These are phyloP conservation scores for Prionailurus viverrinus DNA, from an alignment of 2,113 vertebrate species.

Conservation along the genomic window DNA sequence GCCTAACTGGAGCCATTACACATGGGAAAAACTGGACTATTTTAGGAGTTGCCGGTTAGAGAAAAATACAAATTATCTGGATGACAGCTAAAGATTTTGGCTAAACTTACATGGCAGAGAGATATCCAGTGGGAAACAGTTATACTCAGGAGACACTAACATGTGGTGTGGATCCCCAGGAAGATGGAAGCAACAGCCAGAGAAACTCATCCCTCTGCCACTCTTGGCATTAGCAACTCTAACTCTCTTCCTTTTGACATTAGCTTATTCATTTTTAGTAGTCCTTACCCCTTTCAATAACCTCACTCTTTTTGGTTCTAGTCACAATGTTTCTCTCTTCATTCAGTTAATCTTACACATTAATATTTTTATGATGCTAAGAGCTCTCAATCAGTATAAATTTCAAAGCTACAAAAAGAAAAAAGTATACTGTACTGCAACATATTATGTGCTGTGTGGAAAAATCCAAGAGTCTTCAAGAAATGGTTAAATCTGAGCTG, in stretches of 20 bases:
- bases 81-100: not conserved
- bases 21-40: not conserved
- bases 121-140: not conserved
- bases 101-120: not conserved
- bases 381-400: not conserved
- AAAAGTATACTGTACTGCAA: not conserved
- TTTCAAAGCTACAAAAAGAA: constrained; percentile 35
- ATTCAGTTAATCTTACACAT: not conserved
- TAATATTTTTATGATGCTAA: constrained; percentile 27
- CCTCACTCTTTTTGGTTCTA: not conserved
- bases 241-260: not conserved
- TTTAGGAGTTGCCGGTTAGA: not conserved
- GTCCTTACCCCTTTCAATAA: not conserved
- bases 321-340: not conserved
- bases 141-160: not conserved
- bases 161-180: not conserved
- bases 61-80: not conserved
- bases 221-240: not conserved
- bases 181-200: not conserved
- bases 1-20: not conserved
- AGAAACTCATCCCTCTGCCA: not conserved
- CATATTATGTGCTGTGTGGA: not conserved
- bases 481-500: constrained; percentile 48
- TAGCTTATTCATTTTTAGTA: not conserved
- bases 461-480: not conserved